Conservation (phyloP, 2,888 invertebrate species). For the Embidobia sp. region DNA sequence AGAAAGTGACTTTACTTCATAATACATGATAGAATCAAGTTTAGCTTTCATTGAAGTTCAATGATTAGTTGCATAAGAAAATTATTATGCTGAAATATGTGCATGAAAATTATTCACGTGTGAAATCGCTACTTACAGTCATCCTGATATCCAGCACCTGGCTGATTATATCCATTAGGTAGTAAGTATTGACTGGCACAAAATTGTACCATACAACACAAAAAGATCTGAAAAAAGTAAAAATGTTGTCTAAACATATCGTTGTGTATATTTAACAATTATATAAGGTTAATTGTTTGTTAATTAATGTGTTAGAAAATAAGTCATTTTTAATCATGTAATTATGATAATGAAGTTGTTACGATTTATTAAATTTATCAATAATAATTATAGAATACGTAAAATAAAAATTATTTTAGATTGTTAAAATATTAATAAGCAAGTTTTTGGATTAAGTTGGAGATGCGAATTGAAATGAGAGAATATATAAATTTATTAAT, state of each 20-base stretch:
- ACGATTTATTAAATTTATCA: too few species aligned
- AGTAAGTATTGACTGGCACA: constrained; percentile 54
- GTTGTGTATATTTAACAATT: too few species aligned
- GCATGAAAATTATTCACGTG: constrained; percentile 7
- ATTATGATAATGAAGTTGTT: too few species aligned
- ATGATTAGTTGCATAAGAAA: constrained; percentile 33
- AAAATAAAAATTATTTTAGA: too few species aligned
- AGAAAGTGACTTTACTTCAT: background rate
- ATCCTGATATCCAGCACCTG: constrained; percentile 22
- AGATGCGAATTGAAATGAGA: too few species aligned
- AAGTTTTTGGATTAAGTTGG: too few species aligned
- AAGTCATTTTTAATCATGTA: too few species aligned
- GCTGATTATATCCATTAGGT: constrained; percentile 5
- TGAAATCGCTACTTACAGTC: constrained; percentile 44
- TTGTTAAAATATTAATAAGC: too few species aligned
- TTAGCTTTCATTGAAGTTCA: constrained; percentile 50
- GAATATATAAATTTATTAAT: too few species aligned
- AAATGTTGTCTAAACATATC: too few species aligned
- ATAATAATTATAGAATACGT: too few species aligned
- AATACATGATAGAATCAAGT: background rate
- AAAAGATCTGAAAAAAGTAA: constrained; percentile 52
- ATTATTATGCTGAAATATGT: constrained; percentile 3
- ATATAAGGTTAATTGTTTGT: background rate
- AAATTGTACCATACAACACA: constrained; percentile 58
- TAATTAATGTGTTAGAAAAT: too few species aligned